phyloP scores from a whole-genome alignment of 2,797 vertebrate genomes.

The Octomys mimax region DNA sequence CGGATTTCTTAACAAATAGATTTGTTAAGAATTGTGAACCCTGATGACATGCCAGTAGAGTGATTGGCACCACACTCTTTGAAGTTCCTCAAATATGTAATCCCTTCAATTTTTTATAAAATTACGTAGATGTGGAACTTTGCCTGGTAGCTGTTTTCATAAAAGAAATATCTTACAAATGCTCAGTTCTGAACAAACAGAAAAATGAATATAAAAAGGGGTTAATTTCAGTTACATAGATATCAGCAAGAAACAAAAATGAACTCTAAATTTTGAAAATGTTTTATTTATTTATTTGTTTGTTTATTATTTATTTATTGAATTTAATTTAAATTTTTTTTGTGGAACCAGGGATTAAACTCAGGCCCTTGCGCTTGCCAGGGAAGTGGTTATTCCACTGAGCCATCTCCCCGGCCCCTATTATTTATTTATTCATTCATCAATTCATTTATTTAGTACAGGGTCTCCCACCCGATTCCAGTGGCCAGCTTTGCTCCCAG shows the following conservation, averaged over 20 bases:
- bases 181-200: conserved; percentile 68
- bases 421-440: no score
- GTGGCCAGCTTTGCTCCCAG: no score
- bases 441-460: no score
- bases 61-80: conserved; percentile 86
- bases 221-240: conserved; percentile 67
- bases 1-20: conserved; percentile 85
- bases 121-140: conserved; percentile 64
- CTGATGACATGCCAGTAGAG: conserved; percentile 85
- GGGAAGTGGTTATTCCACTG: no score
- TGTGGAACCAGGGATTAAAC: no score
- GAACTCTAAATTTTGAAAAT: conserved; percentile 48
- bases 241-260: conserved; percentile 72
- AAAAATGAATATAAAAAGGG: conserved; percentile 13
- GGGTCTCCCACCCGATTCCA: no score
- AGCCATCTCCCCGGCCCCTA: no score
- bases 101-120: conserved; percentile 61
- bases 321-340: no score
- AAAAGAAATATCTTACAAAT: conserved; percentile 68
- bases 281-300: no score
- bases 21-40: conserved; percentile 87
- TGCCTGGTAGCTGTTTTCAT: conserved; percentile 59
- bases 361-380: no score
- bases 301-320: no score
- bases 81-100: conserved; percentile 82